A percentile compares a stretch with the other conserved stretches of the same genome.
Conservation (phyloP, 2,888 invertebrate genomes). For the Sepioteuthis lessoniana region DNA sequence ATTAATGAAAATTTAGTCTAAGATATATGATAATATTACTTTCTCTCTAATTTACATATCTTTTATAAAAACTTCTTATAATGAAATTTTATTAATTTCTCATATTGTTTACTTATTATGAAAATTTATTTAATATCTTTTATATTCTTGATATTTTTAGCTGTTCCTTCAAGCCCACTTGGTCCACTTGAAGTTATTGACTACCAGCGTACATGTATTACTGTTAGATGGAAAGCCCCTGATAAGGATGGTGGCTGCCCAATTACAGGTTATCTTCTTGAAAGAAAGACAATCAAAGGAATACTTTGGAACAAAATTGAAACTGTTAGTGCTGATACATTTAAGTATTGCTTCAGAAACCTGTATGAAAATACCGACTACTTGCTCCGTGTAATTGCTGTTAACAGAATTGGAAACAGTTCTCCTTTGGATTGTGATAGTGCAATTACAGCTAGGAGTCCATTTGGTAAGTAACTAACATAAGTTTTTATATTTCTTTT, state of each 20-base stretch:
- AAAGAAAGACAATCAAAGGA: conserved; percentile 67
- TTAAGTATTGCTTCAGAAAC: conserved; percentile 67
- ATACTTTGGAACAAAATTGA: conserved; percentile 85
- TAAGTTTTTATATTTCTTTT: not conserved
- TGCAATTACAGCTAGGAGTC: conserved; percentile 83
- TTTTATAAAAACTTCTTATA: not conserved
- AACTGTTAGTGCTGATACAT: conserved; percentile 83
- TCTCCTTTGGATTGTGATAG: conserved; percentile 79
- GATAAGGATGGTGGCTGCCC: conserved; percentile 90
- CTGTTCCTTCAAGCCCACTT: conserved; percentile 65
- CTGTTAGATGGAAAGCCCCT: conserved; percentile 80
- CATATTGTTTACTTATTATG: not conserved
- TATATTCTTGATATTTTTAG: conserved; percentile 53
- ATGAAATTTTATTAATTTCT: not conserved
- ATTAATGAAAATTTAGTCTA: too few relatives aligned
- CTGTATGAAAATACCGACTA: conserved; percentile 75
- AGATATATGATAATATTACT: not conserved
- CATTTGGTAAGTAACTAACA: conserved; percentile 80
- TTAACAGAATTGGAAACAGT: conserved; percentile 75
- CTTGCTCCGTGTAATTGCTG: conserved; percentile 63
- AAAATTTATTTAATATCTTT: not conserved
- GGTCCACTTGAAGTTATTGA: conserved; percentile 69
- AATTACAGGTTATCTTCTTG: conserved; percentile 72
- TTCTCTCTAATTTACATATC: not conserved
- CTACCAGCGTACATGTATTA: conserved; percentile 66